Evolutionary conservation across 2,888 invertebrate genomes (phyloP).

Genomic region (Tortricodes alternella): DNA sequence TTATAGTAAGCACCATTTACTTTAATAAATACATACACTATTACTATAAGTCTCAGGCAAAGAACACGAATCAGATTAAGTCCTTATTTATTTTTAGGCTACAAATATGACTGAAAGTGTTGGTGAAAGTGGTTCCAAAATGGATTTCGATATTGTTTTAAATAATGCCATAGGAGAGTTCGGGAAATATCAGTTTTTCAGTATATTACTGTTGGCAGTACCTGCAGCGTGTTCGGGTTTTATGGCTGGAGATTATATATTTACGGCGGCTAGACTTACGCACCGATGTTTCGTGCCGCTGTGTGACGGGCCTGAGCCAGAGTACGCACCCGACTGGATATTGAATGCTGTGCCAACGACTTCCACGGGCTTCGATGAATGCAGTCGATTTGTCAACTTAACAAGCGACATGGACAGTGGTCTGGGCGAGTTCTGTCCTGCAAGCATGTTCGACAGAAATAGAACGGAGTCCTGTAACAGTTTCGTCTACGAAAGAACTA

Average conservation of each 20-base stretch:
- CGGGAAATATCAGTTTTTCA: constrained; percentile 65
- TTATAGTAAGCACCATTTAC: constrained; percentile 1
- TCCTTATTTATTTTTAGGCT: background rate
- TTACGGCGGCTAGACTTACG: constrained; percentile 65
- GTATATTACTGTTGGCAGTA: constrained; percentile 54
- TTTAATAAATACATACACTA: constrained; percentile 21
- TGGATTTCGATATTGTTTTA: constrained; percentile 60
- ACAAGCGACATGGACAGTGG: constrained; percentile 38
- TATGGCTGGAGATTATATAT: constrained; percentile 71
- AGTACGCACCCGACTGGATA: constrained; percentile 63
- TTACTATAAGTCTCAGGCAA: constrained; percentile 10
- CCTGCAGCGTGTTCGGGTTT: constrained; percentile 62
- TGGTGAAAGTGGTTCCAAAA: constrained; percentile 46
- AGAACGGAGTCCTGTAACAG: constrained; percentile 56
- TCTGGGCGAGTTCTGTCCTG: constrained; percentile 50
- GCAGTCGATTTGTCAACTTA: constrained; percentile 55
- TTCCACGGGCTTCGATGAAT: constrained; percentile 61
- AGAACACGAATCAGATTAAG: background rate
- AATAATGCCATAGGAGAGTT: constrained; percentile 64
- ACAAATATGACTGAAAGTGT: constrained; percentile 41
- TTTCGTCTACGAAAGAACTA: constrained; percentile 63
- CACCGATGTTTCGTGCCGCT: constrained; percentile 61
- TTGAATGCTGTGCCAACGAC: constrained; percentile 58
- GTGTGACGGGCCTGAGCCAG: constrained; percentile 57
- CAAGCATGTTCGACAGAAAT: constrained; percentile 56